These are phyloP conservation scores for Tetramorium simillimum DNA, from an alignment of 1,140 invertebrate genomes.

Conservation along the genomic window DNA sequence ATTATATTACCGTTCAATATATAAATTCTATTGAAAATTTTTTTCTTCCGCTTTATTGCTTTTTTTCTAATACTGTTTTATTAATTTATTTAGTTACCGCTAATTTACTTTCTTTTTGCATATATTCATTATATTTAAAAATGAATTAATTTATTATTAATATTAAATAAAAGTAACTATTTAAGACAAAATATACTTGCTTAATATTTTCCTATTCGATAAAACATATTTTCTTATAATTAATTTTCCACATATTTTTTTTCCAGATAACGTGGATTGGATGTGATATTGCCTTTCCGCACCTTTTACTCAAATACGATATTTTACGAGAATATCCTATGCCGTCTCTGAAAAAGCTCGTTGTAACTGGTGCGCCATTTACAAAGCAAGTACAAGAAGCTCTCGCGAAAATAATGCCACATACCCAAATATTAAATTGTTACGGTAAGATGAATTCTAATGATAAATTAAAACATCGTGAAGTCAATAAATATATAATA, in stretches of 20 bases:
- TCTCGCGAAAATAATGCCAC: constrained; percentile 39
- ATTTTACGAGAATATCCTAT: constrained; percentile 51
- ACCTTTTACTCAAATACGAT: constrained; percentile 57
- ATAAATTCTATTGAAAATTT: neutral
- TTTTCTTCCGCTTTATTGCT: neutral
- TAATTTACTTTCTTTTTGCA: neutral
- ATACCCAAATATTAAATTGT: constrained; percentile 49
- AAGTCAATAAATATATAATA: neutral
- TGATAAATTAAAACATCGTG: neutral
- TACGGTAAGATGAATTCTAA: constrained; percentile 60
- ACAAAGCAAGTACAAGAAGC: constrained; percentile 57
- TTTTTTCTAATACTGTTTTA: neutral
- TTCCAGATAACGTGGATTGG: constrained; percentile 63
- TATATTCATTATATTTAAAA: neutral
- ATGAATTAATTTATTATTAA: neutral
- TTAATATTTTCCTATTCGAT: neutral
- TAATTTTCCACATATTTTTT: constrained; percentile 12
- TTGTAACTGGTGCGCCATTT: constrained; percentile 59
- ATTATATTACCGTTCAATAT: neutral
- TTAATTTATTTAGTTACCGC: neutral
- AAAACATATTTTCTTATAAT: neutral
- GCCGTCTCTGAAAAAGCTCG: constrained; percentile 47
- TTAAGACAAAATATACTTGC: neutral
- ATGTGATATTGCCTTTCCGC: constrained; percentile 37
- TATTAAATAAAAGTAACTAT: neutral